Percentiles rank a stretch among this genome's conserved stretches.
phyloP scores from a whole-genome alignment of 2,797 vertebrate genomes.

The Pangasius krempfi region DNA sequence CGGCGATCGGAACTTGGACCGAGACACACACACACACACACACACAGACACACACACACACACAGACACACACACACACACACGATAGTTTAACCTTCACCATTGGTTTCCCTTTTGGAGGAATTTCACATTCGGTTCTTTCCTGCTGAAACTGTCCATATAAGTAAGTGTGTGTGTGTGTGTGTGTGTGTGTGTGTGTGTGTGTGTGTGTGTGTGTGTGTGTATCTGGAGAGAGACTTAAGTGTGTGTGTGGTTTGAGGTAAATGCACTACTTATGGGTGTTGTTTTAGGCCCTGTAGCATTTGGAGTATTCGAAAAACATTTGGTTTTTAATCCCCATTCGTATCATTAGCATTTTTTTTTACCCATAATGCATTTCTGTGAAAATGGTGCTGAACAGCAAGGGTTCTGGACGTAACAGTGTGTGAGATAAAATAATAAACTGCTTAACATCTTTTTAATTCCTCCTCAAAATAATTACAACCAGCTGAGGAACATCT shows the following conservation, averaged over 20 bases:
- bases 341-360: conserved; percentile 14
- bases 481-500: neutral
- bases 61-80: conserved; percentile 24
- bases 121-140: conserved; percentile 67
- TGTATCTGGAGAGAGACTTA: neutral
- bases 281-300: conserved; percentile 41
- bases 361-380: neutral
- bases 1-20: conserved; percentile 15
- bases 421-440: neutral
- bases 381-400: neutral
- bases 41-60: conserved; percentile 27
- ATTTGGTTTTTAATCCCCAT: conserved; percentile 30
- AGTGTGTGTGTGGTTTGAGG: conserved; percentile 32
- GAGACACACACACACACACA: neutral
- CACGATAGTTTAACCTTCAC: conserved; percentile 68
- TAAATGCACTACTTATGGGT: conserved; percentile 20
- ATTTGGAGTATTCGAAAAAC: conserved; percentile 29
- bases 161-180: conserved; percentile 36
- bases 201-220: conserved; percentile 19
- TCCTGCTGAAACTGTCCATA: conserved; percentile 54
- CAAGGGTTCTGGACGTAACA: neutral
- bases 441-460: neutral
- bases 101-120: conserved; percentile 67
- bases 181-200: conserved; percentile 13
- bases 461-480: neutral